Percentiles rank a stretch among this genome's conserved stretches.
Conservation (phyloP, 2,888 invertebrate genomes). For the Hedychridium roseum region DNA sequence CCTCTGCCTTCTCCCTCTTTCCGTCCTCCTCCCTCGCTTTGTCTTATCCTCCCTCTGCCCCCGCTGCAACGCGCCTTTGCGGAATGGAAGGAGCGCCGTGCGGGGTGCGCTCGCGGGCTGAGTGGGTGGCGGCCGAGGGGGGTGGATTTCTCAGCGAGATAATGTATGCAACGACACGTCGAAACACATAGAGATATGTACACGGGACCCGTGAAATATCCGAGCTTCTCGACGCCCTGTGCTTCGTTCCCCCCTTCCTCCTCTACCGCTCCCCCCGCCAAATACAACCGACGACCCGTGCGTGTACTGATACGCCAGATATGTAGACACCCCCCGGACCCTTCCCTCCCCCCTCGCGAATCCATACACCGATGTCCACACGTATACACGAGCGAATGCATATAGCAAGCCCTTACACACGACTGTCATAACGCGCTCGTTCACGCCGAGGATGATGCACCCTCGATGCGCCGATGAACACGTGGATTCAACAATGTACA, state of each 20-base stretch:
- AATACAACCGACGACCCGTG: no score
- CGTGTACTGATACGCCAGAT: no score
- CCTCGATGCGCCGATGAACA: conserved; percentile 4
- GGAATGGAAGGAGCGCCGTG: conserved; percentile 12
- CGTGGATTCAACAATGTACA: no score
- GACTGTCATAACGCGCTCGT: no score
- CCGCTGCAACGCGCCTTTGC: conserved; percentile 1
- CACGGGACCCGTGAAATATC: conserved; percentile 18
- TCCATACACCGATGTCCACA: conserved; percentile 19
- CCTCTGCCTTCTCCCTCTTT: not conserved
- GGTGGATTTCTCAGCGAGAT: conserved; percentile 41
- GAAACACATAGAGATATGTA: conserved; percentile 37
- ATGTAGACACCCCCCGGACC: no score
- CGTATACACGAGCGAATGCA: no score
- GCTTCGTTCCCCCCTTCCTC: no score
- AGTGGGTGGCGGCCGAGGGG: conserved; percentile 26
- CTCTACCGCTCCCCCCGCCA: no score
- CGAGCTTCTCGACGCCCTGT: conserved; percentile 29
- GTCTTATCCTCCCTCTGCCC: conserved; percentile 4
- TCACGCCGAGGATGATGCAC: conserved; percentile 18
- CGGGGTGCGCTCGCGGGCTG: conserved; percentile 4
- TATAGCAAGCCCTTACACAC: no score
- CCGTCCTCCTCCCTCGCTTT: conserved; percentile 2
- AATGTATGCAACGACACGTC: conserved; percentile 63
- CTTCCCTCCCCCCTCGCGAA: no score